A percentile compares a stretch with the other conserved stretches of the same genome.
Evolutionary conservation across 53 echinoderm and acorn worm genomes (phyloP).

Genomic region (Antedon mediterranea): DNA sequence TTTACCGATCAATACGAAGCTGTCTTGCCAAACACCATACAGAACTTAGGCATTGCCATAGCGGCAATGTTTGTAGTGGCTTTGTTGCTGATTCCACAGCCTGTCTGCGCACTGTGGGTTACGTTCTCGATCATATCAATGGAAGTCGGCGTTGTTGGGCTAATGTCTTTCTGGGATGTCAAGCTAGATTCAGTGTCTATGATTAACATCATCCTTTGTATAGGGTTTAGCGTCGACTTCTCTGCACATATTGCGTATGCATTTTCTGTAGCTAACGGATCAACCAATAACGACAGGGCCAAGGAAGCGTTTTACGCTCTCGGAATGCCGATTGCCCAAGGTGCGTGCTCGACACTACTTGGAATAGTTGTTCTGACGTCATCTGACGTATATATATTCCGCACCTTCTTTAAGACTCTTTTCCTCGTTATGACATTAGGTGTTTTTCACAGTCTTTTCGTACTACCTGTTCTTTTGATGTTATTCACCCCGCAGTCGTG

Average conservation of each 20-base stretch:
- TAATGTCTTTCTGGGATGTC: conserved; percentile 41
- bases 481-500: background rate
- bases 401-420: conserved; percentile 94
- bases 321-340: conserved; percentile 95
- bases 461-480: conserved; percentile 65
- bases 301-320: conserved; percentile 49
- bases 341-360: conserved; percentile 75
- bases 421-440: conserved; percentile 94
- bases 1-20: conserved; percentile 34
- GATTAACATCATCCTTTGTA: conserved; percentile 50
- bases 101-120: conserved; percentile 28
- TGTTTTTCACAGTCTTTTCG: conserved; percentile 59
- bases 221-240: conserved; percentile 70
- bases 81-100: conserved; percentile 33
- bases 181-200: conserved; percentile 45
- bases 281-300: conserved; percentile 48
- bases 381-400: conserved; percentile 82
- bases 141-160: conserved; percentile 38
- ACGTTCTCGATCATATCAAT: conserved; percentile 37
- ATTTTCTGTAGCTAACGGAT: conserved; percentile 25
- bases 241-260: conserved; percentile 60
- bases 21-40: conserved; percentile 35
- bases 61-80: conserved; percentile 38
- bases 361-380: conserved; percentile 78
- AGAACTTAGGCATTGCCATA: conserved; percentile 32